Evolutionary conservation across 2,113 vertebrate species (phyloP).

Genomic region (Ivindomyrus marchei): DNA sequence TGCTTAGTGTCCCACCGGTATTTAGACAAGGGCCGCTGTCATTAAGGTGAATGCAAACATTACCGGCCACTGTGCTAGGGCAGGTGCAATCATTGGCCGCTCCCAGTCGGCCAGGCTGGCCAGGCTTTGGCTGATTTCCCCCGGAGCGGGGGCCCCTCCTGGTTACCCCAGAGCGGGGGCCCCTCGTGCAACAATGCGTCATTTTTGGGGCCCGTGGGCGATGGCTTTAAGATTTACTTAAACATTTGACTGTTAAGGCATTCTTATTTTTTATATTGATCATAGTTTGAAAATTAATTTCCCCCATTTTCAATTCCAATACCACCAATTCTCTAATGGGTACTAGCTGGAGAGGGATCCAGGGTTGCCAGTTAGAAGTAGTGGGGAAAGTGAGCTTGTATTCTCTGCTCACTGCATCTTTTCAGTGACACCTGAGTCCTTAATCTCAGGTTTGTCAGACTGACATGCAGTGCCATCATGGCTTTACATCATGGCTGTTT

Average conservation of each 20-base stretch:
- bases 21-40: background rate
- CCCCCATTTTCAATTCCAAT: too few relatives aligned
- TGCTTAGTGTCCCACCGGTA: background rate
- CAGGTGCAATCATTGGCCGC: background rate
- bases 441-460: background rate
- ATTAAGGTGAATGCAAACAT: background rate
- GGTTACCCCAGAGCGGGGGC: too few relatives aligned
- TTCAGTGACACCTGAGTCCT: background rate
- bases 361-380: background rate
- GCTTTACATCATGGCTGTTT: background rate
- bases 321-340: too few relatives aligned
- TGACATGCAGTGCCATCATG: background rate
- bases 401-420: background rate
- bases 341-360: background rate
- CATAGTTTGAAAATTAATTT: background rate
- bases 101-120: background rate
- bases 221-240: background rate
- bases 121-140: background rate
- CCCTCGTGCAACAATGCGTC: too few relatives aligned
- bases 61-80: background rate
- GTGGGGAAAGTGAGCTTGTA: background rate
- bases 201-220: too few relatives aligned
- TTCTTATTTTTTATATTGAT: background rate
- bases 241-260: background rate
- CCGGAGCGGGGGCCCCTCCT: too few relatives aligned